Evolutionary conservation across 2,888 invertebrate species (phyloP), one percentile per base, ranked within the genome.

Genomic region (Drosophila barbarae): DNA sequence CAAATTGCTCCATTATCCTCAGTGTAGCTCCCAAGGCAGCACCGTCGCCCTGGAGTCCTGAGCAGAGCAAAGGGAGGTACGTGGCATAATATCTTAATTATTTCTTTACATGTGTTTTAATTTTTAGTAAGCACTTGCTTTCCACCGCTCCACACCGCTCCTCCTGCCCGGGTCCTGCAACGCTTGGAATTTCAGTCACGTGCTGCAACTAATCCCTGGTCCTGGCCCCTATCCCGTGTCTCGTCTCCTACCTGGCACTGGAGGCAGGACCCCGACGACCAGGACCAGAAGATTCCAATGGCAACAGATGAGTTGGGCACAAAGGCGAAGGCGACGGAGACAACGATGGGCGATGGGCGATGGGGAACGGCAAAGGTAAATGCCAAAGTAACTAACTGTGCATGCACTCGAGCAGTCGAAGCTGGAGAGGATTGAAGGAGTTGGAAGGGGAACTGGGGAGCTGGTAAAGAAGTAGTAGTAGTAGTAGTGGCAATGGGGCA

Each of bases 91-190:
- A 77, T 79, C 79, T 82, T 80, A 79, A 80, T 82, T 82, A 80
- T 79, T 80, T 80, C 79, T 79, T 80, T 80, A 79, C 82, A 79
- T 79, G 79, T 79, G 79, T 79, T 79, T 81, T 79, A 79, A 79
- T 79, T 79, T 79, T 81, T 78, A 79, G 82, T 79, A 78, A 79
- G 79, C 75, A 63, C 52, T 60, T 76, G 55, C 76, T 41, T 61
- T 36, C 47, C 64, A 12, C 30, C 28, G 44, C 64, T 2, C 38
- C 50, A 6, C 34, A 15, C 15, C 35, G 2, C 34, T 6, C 41
- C 44, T 30, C 21, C 18, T 9, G 13, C 41, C 8, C 5, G 23
- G 9, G 15, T 10, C 26, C 53, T 32, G 28, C 38, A 26, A 13
- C 52, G 55, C 69, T 80, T 77, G 73, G 72, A 67, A 80, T 76